Base-by-base conservation (phyloP, 2,113 vertebrate genomes). In the Pygoscelis adeliae region DNA sequence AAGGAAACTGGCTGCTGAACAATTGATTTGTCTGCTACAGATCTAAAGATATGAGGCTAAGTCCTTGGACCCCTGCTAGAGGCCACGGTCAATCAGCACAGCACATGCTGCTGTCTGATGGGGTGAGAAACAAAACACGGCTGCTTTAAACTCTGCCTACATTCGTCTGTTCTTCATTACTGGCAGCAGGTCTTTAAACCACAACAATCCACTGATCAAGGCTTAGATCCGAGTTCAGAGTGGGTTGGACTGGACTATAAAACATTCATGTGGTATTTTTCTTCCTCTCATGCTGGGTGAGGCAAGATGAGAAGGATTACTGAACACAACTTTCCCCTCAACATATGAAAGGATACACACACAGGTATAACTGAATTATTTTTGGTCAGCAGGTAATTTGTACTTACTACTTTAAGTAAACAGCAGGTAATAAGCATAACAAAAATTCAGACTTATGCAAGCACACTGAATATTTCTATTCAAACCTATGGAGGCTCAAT, bases 241-340 rank as follows among this genome's bases (percentile, higher is more conserved):
- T 12, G 13, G 40, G 23, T 0, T 46, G 38, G 52, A 61, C 40
- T 8, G 30, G 49, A 82, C n/a, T 5, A 2, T 10, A 72, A 61
- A 84, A 62, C 25, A 66, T 32, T 58, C 8, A 30, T 0, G 2
- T 0, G 1, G 11, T n/a, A 13, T 42, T 69, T 30, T 84, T 34
- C 30, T 46, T 77, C 22, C 42, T 34, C 36, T 84, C 23, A 23
- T 8, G 7, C 7, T 34, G 5, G 15, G 26, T 66, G 63, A 50
- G 15, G 49, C 38, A 90, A 67, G 2, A 17, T 5, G 15, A 67
- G 21, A 62, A 69, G n/a, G 87, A 90, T 23, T 49, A 71, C 30
- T 65, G 46, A 88, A 70, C 19, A n/a, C 11, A 44, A 34, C 59
- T 73, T 92, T 5, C n/a, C 12, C 4, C 50, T 56, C 62, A 61